phyloP scores from a whole-genome alignment of 2,113 vertebrate species.

The Trogon surrucura region DNA sequence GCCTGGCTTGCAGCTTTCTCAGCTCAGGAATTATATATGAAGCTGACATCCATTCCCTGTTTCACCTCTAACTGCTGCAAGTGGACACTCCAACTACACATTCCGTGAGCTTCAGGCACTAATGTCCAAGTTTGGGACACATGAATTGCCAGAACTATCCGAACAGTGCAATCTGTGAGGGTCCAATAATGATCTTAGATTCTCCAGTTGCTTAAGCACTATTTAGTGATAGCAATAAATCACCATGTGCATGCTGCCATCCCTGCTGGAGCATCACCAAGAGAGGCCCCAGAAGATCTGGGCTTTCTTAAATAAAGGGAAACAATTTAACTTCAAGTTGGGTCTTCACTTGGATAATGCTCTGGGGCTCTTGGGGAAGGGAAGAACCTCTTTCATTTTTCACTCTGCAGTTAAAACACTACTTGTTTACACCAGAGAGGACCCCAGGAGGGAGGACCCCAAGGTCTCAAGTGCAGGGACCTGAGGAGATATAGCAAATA shows the following conservation, averaged over 20 bases:
- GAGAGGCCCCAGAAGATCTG: background rate
- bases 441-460: background rate
- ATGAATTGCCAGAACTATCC: background rate
- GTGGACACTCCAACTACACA: background rate
- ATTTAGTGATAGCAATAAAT: background rate
- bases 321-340: background rate
- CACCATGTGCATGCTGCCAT: background rate
- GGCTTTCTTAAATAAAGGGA: conserved; percentile 1
- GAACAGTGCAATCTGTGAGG: background rate
- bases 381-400: background rate
- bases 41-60: background rate
- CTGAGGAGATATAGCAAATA: background rate
- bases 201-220: background rate
- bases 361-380: background rate
- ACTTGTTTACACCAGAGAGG: background rate
- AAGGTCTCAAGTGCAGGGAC: background rate
- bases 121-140: background rate
- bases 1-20: background rate
- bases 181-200: background rate
- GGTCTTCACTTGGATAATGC: background rate
- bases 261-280: background rate
- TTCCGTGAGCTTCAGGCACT: background rate
- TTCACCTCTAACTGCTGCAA: background rate
- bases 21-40: background rate
- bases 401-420: background rate